Conservation (phyloP, 1,140 invertebrate species). For the Thaumetopoea pityocampa region DNA sequence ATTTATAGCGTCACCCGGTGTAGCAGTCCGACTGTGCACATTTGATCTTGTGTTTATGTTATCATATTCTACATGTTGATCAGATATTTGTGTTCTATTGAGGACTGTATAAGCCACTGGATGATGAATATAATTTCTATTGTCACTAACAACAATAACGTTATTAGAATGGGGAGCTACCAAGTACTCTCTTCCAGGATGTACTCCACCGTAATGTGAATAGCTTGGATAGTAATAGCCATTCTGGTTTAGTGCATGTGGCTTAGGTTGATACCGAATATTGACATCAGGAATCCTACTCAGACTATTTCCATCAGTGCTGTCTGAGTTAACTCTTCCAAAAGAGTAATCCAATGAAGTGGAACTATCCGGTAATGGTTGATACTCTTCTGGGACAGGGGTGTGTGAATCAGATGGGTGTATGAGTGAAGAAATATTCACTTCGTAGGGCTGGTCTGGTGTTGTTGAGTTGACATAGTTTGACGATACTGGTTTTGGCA, state of each 20-base stretch:
- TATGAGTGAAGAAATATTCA: slow-evolving; percentile 34
- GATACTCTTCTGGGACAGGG: slow-evolving; percentile 66
- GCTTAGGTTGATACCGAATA: slow-evolving; percentile 63
- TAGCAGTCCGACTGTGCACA: background rate
- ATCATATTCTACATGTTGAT: slow-evolving; percentile 33
- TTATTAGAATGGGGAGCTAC: slow-evolving; percentile 43
- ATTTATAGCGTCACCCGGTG: background rate
- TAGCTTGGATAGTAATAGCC: slow-evolving; percentile 50
- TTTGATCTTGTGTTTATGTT: slow-evolving; percentile 21
- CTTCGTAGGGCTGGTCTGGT: slow-evolving; percentile 44
- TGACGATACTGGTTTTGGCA: slow-evolving; percentile 54
- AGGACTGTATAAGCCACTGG: slow-evolving; percentile 40
- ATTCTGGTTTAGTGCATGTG: slow-evolving; percentile 30
- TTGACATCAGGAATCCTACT: slow-evolving; percentile 39
- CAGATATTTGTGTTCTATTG: slow-evolving; percentile 28
- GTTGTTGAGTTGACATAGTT: slow-evolving; percentile 62
- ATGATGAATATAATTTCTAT: slow-evolving; percentile 39
- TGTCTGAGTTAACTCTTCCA: slow-evolving; percentile 33
- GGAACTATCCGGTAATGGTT: slow-evolving; percentile 63
- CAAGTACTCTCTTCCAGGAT: slow-evolving; percentile 26
- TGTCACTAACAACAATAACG: slow-evolving; percentile 43
- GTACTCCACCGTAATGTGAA: slow-evolving; percentile 29
- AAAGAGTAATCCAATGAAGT: slow-evolving; percentile 51
- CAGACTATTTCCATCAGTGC: slow-evolving; percentile 29
- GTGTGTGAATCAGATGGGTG: slow-evolving; percentile 47